phyloP scores from a whole-genome alignment of 2,888 invertebrate species.

The Pheosia gnoma region DNA sequence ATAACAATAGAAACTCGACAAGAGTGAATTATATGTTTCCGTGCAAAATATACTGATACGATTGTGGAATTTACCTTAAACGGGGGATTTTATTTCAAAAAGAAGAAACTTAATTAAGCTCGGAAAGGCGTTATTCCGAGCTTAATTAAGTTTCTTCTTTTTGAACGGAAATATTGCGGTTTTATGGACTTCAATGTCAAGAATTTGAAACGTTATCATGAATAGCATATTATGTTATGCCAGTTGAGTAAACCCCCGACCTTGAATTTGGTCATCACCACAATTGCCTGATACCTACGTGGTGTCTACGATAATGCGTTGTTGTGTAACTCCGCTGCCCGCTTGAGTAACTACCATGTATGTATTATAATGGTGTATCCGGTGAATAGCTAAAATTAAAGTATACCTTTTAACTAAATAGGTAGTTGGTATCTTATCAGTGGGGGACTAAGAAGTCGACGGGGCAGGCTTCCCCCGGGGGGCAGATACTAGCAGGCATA shows the following conservation, averaged over 20 bases:
- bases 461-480: too few species aligned
- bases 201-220: not conserved
- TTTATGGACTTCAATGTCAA: not conserved
- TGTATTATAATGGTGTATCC: conserved; percentile 12
- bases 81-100: not conserved
- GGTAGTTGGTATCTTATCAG: too few species aligned
- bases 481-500: too few species aligned
- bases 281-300: conserved; percentile 30
- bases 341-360: conserved; percentile 28
- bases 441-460: too few species aligned
- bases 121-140: too few species aligned
- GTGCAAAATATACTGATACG: not conserved
- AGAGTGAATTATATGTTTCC: not conserved
- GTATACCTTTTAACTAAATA: too few species aligned
- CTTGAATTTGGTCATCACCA: conserved; percentile 43
- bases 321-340: conserved; percentile 30
- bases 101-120: too few species aligned
- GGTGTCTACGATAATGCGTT: conserved; percentile 18
- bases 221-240: conserved; percentile 6
- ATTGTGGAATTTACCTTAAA: not conserved
- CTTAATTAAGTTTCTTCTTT: not conserved
- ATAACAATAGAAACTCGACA: not conserved
- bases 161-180: not conserved
- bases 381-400: not conserved
- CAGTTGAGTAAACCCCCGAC: conserved; percentile 31